Base-by-base conservation (phyloP, 2,888 invertebrate genomes). In the Aromia moschata region DNA sequence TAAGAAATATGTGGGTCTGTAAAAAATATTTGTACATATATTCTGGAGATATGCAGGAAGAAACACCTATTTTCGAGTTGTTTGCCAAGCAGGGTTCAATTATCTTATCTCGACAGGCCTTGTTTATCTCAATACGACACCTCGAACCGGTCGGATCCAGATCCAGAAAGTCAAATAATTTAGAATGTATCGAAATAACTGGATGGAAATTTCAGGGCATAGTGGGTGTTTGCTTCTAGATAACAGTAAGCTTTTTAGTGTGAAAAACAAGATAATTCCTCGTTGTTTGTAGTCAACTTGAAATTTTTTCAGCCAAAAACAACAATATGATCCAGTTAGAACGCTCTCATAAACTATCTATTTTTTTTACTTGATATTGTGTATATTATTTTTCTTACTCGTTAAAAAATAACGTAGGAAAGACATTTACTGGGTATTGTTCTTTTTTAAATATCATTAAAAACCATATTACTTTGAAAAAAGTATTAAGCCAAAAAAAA, bases 51-150 rank as follows among this genome's bases (percentile, higher is more conserved):
- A 10, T 49, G 49, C 25, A 12, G 40, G 41, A 31, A 52, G 31
- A 37, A 52, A 41, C 15, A 52, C 41, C 40, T 52, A 40, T 33
- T 41, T 41, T 33, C 25, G 40, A 52, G 52, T 52, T 52, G 31
- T 52, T 41, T 52, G 52, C 52, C 52, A 52, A 52, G 52, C 7
- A 5, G 38, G 20, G 38, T 38, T 31, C 40, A 41, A 41, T 30
- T 37, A 37, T 52, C 52, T 52, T 52, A 52, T 52, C 52, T 52
- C n/a, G 15, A 40, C 16, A 31, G 25, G 17, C 20, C 14, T n/a
- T 31, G 9, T 17, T 41, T 52, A 52, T 52, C 41, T 41, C 10
- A 16, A 31, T 12, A 17, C 15, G 40, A 52, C 41, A 52, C 16
- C 40, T 25, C n/a, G 16, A 52, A 41, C 52, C 20, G 31, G 52